Percentiles rank a stretch among this genome's conserved stretches.
phyloP scores from a whole-genome alignment of 2,797 vertebrate species.

The Bradypodion pumilum region DNA sequence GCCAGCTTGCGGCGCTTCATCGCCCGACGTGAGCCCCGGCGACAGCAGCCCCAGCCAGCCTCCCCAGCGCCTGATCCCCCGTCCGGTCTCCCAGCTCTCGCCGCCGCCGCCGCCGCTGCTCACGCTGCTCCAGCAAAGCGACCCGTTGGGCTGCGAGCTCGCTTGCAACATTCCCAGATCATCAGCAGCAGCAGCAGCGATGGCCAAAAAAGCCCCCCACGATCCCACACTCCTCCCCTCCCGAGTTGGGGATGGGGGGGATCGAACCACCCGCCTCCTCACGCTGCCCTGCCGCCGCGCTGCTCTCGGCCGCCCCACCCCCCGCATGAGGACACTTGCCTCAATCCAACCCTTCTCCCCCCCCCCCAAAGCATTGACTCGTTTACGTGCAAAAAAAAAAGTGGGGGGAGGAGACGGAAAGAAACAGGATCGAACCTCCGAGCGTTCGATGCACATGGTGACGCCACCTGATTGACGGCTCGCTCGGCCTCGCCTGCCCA shows the following conservation, averaged over 20 bases:
- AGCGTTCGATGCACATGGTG: slow-evolving; percentile 64
- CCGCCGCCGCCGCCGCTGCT: background rate
- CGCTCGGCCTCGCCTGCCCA: slow-evolving; percentile 57
- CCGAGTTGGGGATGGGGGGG: background rate
- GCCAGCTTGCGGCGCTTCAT: slow-evolving; percentile 81
- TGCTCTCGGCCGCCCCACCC: slow-evolving; percentile 17
- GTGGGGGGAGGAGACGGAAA: background rate
- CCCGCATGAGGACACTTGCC: slow-evolving; percentile 78
- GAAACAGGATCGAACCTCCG: slow-evolving; percentile 36
- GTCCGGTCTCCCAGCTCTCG: slow-evolving; percentile 33
- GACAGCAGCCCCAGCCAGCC: slow-evolving; percentile 14
- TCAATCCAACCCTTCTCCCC: slow-evolving; percentile 52
- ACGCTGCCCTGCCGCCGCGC: slow-evolving; percentile 55
- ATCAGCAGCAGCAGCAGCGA: background rate
- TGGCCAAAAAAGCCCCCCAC: background rate
- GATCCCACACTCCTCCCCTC: background rate
- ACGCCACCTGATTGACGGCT: slow-evolving; percentile 75
- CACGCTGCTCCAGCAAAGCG: slow-evolving; percentile 35
- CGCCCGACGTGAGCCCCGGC: slow-evolving; percentile 35
- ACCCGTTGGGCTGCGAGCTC: slow-evolving; percentile 13
- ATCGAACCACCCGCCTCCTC: background rate
- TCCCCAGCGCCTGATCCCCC: slow-evolving; percentile 38
- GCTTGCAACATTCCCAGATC: slow-evolving; percentile 18
- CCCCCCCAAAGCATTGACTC: slow-evolving; percentile 65
- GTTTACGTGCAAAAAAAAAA: background rate